These are phyloP conservation scores for Eledone cirrhosa DNA, from an alignment of 2,888 invertebrate genomes.

Conservation along the genomic window DNA sequence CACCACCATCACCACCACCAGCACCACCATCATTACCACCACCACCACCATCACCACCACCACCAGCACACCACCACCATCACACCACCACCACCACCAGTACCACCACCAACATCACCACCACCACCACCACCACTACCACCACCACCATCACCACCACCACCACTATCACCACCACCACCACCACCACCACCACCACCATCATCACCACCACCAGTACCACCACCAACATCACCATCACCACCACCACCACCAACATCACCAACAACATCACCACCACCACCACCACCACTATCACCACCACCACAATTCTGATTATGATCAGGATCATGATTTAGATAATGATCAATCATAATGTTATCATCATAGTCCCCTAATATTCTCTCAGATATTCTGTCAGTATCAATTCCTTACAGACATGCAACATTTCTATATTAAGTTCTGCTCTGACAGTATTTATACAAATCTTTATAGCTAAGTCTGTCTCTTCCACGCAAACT, in stretches of 20 bases:
- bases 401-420: too few relatives aligned
- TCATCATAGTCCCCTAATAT: too few relatives aligned
- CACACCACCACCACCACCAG: not conserved
- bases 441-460: too few relatives aligned
- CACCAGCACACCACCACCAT: not conserved
- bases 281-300: not conserved
- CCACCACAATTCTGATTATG: too few relatives aligned
- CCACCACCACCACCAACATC: not conserved
- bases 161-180: not conserved
- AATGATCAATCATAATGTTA: not conserved
- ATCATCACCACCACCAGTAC: not conserved
- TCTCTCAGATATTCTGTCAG: too few relatives aligned
- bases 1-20: not conserved
- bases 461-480: too few relatives aligned
- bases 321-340: not conserved
- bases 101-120: not conserved
- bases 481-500: too few relatives aligned
- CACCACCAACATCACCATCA: too few relatives aligned
- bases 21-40: not conserved
- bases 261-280: not conserved
- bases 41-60: not conserved
- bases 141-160: not conserved
- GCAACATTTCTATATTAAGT: too few relatives aligned
- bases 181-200: not conserved
- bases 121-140: not conserved